A percentile compares a stretch with the other conserved stretches of the same genome.
phyloP scores from a whole-genome alignment of 2,888 invertebrate genomes.

The Cantharis rufa region DNA sequence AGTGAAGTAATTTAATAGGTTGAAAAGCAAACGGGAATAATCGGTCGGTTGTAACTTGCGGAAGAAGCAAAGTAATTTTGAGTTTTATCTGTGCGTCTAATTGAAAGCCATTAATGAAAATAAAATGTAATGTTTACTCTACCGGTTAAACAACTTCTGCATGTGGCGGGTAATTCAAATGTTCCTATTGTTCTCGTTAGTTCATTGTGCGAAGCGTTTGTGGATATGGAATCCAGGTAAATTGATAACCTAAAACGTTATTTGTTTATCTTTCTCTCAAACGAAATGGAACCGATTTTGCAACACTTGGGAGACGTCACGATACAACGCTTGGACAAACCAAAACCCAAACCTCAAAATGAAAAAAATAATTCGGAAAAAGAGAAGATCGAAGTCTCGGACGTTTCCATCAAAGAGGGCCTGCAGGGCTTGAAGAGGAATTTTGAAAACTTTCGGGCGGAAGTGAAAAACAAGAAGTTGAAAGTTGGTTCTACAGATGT shows the following conservation, averaged over 20 bases:
- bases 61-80: background rate
- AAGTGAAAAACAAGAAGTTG: conserved; percentile 17
- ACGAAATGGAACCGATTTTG: conserved; percentile 60
- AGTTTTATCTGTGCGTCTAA: background rate
- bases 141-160: conserved; percentile 41
- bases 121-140: conserved; percentile 32
- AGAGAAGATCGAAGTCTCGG: conserved; percentile 17
- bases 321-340: conserved; percentile 58
- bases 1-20: background rate
- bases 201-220: background rate
- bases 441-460: conserved; percentile 25
- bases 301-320: conserved; percentile 65
- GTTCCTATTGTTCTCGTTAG: background rate
- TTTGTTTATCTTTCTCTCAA: conserved; percentile 28
- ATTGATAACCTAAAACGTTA: background rate
- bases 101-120: conserved; percentile 2
- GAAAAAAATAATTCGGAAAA: conserved; percentile 30
- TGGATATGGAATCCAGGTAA: background rate
- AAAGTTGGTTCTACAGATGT: conserved; percentile 47
- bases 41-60: background rate
- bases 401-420: conserved; percentile 23
- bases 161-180: conserved; percentile 48
- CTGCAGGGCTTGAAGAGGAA: conserved; percentile 35
- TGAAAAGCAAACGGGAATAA: background rate
- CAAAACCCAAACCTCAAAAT: conserved; percentile 40